phyloP scores from a whole-genome alignment of 2,113 vertebrate species.

The Cebidichthys violaceus region DNA sequence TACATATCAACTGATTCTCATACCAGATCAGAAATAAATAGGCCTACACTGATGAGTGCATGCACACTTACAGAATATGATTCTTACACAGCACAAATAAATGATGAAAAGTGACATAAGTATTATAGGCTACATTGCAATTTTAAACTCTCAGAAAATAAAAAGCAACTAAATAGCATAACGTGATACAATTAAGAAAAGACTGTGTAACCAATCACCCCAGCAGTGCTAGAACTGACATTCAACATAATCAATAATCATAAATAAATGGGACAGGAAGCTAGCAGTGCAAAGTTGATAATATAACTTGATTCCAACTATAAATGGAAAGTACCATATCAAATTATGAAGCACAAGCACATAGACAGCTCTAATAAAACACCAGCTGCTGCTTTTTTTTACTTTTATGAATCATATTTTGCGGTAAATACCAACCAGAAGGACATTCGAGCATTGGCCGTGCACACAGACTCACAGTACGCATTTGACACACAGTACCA shows the following conservation, averaged over 20 bases:
- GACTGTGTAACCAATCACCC: not conserved
- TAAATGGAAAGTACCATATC: not conserved
- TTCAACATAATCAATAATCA: constrained; percentile 48
- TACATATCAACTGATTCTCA: not conserved
- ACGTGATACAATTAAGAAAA: not conserved
- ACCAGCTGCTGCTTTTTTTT: not conserved
- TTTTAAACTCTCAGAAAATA: not conserved
- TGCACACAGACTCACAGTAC: constrained; percentile 4
- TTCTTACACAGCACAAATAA: not conserved
- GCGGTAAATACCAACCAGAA: not conserved
- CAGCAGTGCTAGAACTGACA: constrained; percentile 27
- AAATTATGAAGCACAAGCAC: not conserved
- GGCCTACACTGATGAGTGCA: not conserved
- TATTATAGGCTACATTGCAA: not conserved
- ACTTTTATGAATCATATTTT: constrained; percentile 38
- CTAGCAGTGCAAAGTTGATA: not conserved
- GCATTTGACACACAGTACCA: constrained; percentile 10
- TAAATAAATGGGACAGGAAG: constrained; percentile 19
- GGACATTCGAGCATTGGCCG: constrained; percentile 3
- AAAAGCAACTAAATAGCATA: not conserved
- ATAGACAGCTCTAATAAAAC: not conserved
- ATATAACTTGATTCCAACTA: not conserved
- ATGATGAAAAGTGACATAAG: not conserved
- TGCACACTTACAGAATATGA: not conserved
- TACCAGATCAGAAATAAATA: not conserved